Base-by-base conservation (phyloP, 2,113 vertebrate species). In the Lutjanus erythropterus region DNA sequence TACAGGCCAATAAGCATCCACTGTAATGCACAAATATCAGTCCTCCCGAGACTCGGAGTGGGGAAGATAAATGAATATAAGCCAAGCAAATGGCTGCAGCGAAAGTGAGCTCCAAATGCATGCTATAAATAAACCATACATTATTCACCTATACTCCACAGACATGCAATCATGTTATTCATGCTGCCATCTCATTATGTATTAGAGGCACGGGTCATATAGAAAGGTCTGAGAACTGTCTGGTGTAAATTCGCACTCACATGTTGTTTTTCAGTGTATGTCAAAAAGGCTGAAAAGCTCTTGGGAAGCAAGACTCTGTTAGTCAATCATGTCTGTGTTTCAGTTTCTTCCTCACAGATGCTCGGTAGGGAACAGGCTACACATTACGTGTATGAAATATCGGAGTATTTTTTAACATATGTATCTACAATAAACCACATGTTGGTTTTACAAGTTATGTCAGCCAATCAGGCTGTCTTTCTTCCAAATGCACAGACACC, bases 141-240 rank as follows among this genome's bases (percentile, higher is more conserved):
- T 50, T 77, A 81, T 88, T 79, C 75, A 61, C 23, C 23, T 71
- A 47, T 80, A 73, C n/a, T 37, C 42, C 60, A 70, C 62, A 41
- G 18, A 55, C 75, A 72, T 71, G 16, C 47, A 65, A 60, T 86
- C 68, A 41, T 66, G 66, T 61, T 64, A 39, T 59, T 75, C 55
- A 75, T 50, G 37, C 64, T 46, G 18, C 46, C 41, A 71, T 67
- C 37, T 60, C 66, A 47, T 50, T 58, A n/a, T 70, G 49, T 75
- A 52, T 27, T 64, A 58, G 68, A 72, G 70, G 35, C 53, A 44
- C 21, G 41, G 37, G 42, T 52, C 52, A 9, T 18, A 68, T 39
- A 49, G 55, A 41, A 25, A 59, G 46, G 47, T 47, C 49, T 68
- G 2, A 70, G 35, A 66, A 67, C 37, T 31, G 44, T 65, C n/a